phyloP scores from a whole-genome alignment of 2,113 vertebrate species.

The Amazona vittata region DNA sequence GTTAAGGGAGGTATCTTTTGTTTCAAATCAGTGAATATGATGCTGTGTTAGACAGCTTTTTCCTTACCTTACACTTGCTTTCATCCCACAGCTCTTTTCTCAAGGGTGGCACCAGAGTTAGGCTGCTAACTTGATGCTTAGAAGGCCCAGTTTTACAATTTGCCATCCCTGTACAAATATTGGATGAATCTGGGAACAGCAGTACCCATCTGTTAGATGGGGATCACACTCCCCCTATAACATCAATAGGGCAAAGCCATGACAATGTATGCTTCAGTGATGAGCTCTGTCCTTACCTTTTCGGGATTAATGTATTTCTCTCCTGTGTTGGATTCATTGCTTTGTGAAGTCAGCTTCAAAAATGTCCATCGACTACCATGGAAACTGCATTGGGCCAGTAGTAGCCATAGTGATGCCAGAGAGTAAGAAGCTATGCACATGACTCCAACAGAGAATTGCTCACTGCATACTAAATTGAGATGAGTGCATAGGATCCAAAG shows the following conservation, averaged over 20 bases:
- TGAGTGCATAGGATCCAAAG: background rate
- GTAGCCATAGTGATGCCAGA: constrained; percentile 33
- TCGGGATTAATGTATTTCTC: background rate
- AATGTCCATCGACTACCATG: constrained; percentile 14
- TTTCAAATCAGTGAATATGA: background rate
- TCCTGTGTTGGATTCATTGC: background rate
- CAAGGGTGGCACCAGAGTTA: background rate
- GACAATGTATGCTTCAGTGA: background rate
- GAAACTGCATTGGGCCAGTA: constrained; percentile 27
- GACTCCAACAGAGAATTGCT: background rate
- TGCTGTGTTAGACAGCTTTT: background rate
- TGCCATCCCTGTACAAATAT: background rate
- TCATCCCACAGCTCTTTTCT: background rate
- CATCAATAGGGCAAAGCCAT: background rate
- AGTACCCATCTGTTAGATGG: background rate
- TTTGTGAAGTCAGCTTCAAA: background rate
- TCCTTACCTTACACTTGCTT: background rate
- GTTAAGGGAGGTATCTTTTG: background rate
- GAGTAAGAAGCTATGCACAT: constrained; percentile 19
- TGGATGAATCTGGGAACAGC: background rate
- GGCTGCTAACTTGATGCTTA: background rate
- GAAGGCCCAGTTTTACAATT: background rate
- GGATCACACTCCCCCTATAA: background rate
- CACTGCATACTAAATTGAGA: constrained; percentile 3
- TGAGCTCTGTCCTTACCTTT: background rate